A percentile compares a stretch with the other conserved stretches of the same genome.
phyloP scores from a whole-genome alignment of 1,140 invertebrate species.

The Meteorus sp. region DNA sequence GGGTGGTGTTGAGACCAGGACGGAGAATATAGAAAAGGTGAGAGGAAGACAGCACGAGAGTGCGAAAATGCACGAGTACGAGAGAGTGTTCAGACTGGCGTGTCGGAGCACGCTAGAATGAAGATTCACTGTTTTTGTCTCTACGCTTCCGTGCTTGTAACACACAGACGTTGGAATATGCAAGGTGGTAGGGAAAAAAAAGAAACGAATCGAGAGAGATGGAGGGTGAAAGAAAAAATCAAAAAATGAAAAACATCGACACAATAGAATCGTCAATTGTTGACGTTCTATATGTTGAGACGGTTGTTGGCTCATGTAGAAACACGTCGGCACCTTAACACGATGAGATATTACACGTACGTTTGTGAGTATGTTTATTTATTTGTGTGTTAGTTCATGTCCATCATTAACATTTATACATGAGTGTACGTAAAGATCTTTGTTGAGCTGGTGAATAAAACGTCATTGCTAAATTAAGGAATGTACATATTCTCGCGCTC shows the following conservation, averaged over 20 bases:
- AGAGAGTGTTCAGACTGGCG: slow-evolving; percentile 39
- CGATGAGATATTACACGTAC: not conserved
- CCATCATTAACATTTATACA: not conserved
- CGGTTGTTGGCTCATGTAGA: not conserved
- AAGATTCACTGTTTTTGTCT: slow-evolving; percentile 57
- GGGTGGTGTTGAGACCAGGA: not conserved
- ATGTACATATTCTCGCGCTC: slow-evolving; percentile 12
- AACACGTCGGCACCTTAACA: not conserved
- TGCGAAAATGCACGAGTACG: not conserved
- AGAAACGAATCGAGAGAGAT: slow-evolving; percentile 5
- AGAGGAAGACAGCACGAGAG: too few species aligned
- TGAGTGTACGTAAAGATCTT: too few species aligned
- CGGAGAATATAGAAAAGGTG: too few species aligned
- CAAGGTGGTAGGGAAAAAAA: not conserved
- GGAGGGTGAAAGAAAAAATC: slow-evolving; percentile 33
- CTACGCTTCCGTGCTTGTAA: slow-evolving; percentile 35
- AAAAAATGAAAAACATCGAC: not conserved
- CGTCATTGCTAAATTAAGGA: slow-evolving; percentile 41
- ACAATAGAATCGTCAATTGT: slow-evolving; percentile 53
- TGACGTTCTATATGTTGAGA: slow-evolving; percentile 26
- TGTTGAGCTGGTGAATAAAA: slow-evolving; percentile 30
- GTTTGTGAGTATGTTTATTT: too few species aligned
- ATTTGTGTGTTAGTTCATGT: too few species aligned
- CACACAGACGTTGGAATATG: too few species aligned
- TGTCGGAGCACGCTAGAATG: slow-evolving; percentile 52